A percentile compares a stretch with the other conserved stretches of the same genome.
Conservation (phyloP, 2,888 invertebrate genomes). For the Drosophila lutescens region DNA sequence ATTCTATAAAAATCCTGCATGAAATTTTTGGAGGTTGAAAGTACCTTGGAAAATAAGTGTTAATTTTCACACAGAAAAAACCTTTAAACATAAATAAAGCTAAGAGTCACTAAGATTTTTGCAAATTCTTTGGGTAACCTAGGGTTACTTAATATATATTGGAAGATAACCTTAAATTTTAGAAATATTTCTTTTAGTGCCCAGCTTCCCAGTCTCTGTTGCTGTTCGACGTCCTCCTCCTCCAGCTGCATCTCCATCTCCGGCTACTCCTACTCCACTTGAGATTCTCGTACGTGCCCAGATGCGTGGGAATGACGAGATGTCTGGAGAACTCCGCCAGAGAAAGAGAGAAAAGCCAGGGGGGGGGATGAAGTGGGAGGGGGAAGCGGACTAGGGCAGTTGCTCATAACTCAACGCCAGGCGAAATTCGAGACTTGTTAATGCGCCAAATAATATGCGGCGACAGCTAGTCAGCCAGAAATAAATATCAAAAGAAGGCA, state of each 20-base stretch:
- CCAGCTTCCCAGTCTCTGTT: constrained; percentile 29
- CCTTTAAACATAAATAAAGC: no score
- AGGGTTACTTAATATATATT: no score
- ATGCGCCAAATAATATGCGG: constrained; percentile 72
- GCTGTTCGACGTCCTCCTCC: constrained; percentile 34
- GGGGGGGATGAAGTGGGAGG: constrained; percentile 2
- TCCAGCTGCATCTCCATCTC: constrained; percentile 25
- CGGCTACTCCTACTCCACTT: constrained; percentile 56
- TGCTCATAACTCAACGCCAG: constrained; percentile 51
- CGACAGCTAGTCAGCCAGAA: constrained; percentile 55
- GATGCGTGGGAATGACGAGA: constrained; percentile 79
- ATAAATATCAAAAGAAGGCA: not conserved
- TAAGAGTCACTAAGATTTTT: no score
- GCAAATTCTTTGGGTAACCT: no score
- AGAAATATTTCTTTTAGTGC: constrained; percentile 7
- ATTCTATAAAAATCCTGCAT: no score
- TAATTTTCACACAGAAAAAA: no score
- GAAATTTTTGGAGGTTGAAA: no score
- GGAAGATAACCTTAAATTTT: not conserved
- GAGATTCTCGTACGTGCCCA: constrained; percentile 76
- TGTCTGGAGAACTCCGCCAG: constrained; percentile 52
- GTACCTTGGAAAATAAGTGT: no score
- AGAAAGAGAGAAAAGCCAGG: constrained; percentile 18
- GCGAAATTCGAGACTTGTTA: constrained; percentile 79
- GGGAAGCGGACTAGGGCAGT: constrained; percentile 45